Evolutionary conservation across 2,797 vertebrate species (phyloP).

Genomic region (Tadarida brasiliensis): DNA sequence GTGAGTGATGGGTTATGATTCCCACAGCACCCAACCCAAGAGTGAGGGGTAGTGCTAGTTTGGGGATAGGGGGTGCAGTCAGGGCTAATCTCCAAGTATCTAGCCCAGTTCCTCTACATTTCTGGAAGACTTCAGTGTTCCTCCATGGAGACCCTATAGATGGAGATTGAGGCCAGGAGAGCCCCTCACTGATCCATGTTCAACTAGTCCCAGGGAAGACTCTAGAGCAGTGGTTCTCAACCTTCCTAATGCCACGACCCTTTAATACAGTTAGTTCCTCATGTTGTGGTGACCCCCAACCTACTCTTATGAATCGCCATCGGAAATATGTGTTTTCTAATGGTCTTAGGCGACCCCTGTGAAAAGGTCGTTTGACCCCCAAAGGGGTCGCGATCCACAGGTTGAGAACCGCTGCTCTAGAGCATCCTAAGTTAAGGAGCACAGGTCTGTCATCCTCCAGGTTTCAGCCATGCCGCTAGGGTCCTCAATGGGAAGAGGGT

Average conservation of each 20-base stretch:
- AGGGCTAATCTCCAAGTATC: not conserved
- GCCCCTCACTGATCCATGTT: conserved; percentile 15
- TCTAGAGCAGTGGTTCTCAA: no score
- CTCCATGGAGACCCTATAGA: conserved; percentile 40
- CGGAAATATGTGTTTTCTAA: no score
- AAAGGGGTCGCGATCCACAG: no score
- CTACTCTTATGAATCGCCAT: no score
- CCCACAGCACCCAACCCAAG: conserved; percentile 25
- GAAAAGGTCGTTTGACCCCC: no score
- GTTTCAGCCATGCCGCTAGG: not conserved
- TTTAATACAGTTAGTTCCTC: no score
- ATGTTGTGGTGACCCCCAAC: no score
- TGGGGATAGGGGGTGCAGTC: not conserved
- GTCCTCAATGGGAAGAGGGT: not conserved
- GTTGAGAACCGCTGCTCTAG: no score
- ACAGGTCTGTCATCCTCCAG: not conserved
- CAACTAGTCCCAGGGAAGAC: not conserved
- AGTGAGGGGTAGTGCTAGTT: not conserved
- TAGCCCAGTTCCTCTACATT: conserved; percentile 31
- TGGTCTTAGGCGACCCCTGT: no score
- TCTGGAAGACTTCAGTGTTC: conserved; percentile 62
- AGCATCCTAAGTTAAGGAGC: conserved; percentile 9
- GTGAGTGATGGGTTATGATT: conserved; percentile 7
- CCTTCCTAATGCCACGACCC: no score
- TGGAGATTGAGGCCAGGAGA: not conserved